Evolutionary conservation across 1,140 invertebrate genomes (phyloP), one percentile per base, ranked within the genome.

Genomic region (Panagrolaimus sp.): DNA sequence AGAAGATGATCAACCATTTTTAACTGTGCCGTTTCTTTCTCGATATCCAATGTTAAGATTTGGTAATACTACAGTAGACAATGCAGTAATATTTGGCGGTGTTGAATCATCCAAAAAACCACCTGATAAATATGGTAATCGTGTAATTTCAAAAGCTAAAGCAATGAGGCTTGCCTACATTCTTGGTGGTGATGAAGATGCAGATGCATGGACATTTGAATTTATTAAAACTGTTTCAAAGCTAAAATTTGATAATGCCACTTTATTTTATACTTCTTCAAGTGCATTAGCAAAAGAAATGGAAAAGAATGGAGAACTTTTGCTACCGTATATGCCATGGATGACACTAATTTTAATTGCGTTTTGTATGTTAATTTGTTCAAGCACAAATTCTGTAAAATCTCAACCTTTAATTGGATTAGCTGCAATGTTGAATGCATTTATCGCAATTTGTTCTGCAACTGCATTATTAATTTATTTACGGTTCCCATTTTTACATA

Each of bases 271-370:
- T 57, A 72, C 72, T 1, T 71, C 75, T 11, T 79, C 77, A 8
- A 69, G 64, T 25, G 69, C 78, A 53, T 53, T 79, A 25, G 69
- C 77, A 1, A 70, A 75, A 23, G 77, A 79, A 47, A 79, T 79
- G 77, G 78, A 79, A 48, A 44, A 78, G 45, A 79, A 79, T 69
- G 77, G 77, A 42, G 78, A 72, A 74, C 65, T 78, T 7, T 51
- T 79, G 46, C 65, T 79, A 46, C 77, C 77, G 16, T 79, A 76
- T 75, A 79, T 79, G 72, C 77, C 77, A 5, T 79, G 72, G 72
- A 77, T 78, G 63, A 67, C 75, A 1, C 47, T 74, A n/a, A 62
- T 78, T 38, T 67, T 79, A 8, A 67, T 80, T 31, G 63, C 70
- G 11, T 79, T 79, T 61, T 79, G 77, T 67, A 71, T 72, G 48